Evolutionary conservation across 2,888 invertebrate species (phyloP).

Genomic region (Yponomeuta malinellus): DNA sequence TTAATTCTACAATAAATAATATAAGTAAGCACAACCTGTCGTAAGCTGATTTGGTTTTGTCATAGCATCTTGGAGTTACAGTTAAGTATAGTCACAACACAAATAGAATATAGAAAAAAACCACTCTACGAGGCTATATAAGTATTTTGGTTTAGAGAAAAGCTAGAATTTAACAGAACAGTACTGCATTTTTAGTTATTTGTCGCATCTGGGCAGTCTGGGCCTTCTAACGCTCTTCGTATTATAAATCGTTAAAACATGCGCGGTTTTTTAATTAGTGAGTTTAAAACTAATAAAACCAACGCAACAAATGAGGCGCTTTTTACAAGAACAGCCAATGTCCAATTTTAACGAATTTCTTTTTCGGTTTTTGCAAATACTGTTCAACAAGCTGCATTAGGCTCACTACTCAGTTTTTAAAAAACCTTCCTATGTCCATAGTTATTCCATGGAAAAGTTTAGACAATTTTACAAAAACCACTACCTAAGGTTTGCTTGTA

Average conservation of each 20-base stretch:
- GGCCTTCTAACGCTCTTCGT: neutral
- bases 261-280: neutral
- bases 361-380: too few relatives aligned
- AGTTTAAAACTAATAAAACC: neutral
- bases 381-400: too few relatives aligned
- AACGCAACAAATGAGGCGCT: neutral
- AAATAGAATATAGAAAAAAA: constrained; percentile 19
- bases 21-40: constrained; percentile 36
- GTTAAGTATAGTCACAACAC: constrained; percentile 30
- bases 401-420: too few relatives aligned
- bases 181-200: constrained; percentile 33
- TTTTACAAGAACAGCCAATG: too few relatives aligned
- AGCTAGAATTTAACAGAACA: constrained; percentile 45
- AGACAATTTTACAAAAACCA: too few relatives aligned
- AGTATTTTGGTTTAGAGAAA: constrained; percentile 17
- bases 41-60: constrained; percentile 25
- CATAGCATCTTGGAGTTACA: constrained; percentile 34
- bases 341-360: too few relatives aligned
- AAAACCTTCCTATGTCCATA: too few relatives aligned
- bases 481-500: too few relatives aligned
- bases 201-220: constrained; percentile 5
- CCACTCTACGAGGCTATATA: constrained; percentile 20
- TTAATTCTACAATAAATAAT: constrained; percentile 28
- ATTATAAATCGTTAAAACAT: too few relatives aligned
- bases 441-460: too few relatives aligned